phyloP scores from a whole-genome alignment of 2,797 vertebrate species.

The Lacerta bilineata region DNA sequence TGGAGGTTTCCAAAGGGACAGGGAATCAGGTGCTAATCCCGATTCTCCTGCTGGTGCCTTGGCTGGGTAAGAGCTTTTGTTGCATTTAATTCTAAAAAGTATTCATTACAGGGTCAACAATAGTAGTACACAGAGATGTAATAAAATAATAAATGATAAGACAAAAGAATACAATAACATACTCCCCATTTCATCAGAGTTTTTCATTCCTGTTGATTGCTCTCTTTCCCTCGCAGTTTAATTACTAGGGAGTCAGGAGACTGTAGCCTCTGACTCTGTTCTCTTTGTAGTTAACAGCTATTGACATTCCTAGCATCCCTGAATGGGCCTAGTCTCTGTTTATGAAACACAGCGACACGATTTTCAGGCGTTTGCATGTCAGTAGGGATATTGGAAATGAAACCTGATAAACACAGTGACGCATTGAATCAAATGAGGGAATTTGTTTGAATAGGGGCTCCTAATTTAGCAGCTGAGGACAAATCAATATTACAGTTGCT shows the following conservation, averaged over 20 bases:
- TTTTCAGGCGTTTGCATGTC: not conserved
- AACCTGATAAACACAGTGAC: not conserved
- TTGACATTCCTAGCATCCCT: not conserved
- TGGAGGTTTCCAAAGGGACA: no score
- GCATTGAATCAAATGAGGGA: not conserved
- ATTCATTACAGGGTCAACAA: not conserved
- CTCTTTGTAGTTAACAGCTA: not conserved
- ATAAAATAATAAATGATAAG: not conserved
- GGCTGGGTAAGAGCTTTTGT: not conserved
- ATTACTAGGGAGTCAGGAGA: not conserved
- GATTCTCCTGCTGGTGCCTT: no score
- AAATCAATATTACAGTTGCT: not conserved
- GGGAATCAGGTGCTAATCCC: no score
- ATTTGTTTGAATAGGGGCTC: conserved; percentile 2
- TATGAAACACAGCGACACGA: not conserved
- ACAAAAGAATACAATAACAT: not conserved
- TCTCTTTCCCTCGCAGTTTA: not conserved
- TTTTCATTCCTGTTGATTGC: not conserved
- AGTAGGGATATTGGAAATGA: not conserved
- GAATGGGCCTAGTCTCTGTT: not conserved
- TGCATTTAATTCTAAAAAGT: not conserved
- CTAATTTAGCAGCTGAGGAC: not conserved
- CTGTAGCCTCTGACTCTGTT: not conserved
- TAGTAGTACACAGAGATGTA: not conserved
- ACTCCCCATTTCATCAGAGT: not conserved